Percentiles rank a stretch among this genome's conserved stretches.
phyloP scores from a whole-genome alignment of 2,888 invertebrate genomes.

The Drosophila pegasa region DNA sequence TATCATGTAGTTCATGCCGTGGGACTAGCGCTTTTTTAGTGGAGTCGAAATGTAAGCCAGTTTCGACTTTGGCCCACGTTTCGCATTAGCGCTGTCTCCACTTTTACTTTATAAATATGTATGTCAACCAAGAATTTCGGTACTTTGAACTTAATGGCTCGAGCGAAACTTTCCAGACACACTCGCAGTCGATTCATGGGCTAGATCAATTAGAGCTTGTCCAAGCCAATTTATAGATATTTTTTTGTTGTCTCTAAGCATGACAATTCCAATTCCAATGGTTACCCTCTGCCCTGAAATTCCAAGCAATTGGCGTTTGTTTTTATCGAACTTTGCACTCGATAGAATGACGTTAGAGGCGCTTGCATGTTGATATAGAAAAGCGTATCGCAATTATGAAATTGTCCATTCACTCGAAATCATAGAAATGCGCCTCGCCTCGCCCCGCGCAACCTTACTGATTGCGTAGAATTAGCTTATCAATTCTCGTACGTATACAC shows the following conservation, averaged over 20 bases:
- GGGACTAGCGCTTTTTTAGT: background rate
- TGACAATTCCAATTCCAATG: constrained; percentile 40
- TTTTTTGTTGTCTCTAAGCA: constrained; percentile 24
- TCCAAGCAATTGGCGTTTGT: constrained; percentile 49
- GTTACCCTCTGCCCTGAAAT: constrained; percentile 45
- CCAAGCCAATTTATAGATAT: constrained; percentile 43
- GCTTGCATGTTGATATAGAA: constrained; percentile 6
- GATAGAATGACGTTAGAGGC: constrained; percentile 21
- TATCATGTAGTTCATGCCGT: background rate
- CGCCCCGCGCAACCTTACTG: constrained; percentile 29
- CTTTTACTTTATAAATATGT: constrained; percentile 50
- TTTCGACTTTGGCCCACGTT: constrained; percentile 14
- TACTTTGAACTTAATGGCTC: constrained; percentile 54
- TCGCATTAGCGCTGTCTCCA: constrained; percentile 25
- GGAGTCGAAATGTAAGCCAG: background rate
- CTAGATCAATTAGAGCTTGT: constrained; percentile 40
- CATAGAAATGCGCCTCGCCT: constrained; percentile 14
- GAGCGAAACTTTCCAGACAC: constrained; percentile 53
- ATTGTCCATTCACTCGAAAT: constrained; percentile 40
- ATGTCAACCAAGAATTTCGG: constrained; percentile 39
- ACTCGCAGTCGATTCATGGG: constrained; percentile 1
- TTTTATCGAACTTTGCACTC: constrained; percentile 51
- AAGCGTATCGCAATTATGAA: constrained; percentile 23
- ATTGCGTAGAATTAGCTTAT: constrained; percentile 66
- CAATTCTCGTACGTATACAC: constrained; percentile 21